These are phyloP conservation scores for Paraescarpia echinospica DNA, from an alignment of 1,140 invertebrate species.

Conservation along the genomic window DNA sequence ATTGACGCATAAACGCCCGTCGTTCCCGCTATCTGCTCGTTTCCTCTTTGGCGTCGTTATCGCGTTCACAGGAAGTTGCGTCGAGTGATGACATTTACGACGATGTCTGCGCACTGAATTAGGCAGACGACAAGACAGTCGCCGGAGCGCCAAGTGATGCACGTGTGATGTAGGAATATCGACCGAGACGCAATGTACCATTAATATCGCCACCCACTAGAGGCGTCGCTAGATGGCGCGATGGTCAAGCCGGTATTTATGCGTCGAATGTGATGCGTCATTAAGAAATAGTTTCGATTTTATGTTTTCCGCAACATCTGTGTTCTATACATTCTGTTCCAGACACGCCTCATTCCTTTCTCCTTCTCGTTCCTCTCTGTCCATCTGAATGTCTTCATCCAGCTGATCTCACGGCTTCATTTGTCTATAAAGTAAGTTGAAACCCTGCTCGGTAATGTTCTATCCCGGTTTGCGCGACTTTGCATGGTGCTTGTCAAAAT, in stretches of 20 bases:
- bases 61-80: constrained; percentile 3
- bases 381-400: no score
- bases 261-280: not conserved
- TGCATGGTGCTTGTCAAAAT: no score
- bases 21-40: not conserved
- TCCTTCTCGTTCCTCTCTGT: not conserved
- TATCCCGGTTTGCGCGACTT: no score
- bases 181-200: not conserved
- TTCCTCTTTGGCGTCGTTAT: not conserved
- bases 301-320: not conserved
- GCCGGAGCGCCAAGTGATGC: not conserved
- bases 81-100: constrained; percentile 5
- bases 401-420: no score
- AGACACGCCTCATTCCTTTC: not conserved
- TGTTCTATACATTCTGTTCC: not conserved
- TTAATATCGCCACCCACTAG: not conserved
- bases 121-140: not conserved
- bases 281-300: not conserved
- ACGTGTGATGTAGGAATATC: not conserved
- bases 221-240: not conserved
- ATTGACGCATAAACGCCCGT: not conserved
- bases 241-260: not conserved
- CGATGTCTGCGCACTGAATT: constrained; percentile 3
- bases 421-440: no score
- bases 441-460: no score